A percentile compares a stretch with the other conserved stretches of the same genome.
Evolutionary conservation across 2,888 invertebrate species (phyloP).

Genomic region (Acanthococcus lagerstroemiae): DNA sequence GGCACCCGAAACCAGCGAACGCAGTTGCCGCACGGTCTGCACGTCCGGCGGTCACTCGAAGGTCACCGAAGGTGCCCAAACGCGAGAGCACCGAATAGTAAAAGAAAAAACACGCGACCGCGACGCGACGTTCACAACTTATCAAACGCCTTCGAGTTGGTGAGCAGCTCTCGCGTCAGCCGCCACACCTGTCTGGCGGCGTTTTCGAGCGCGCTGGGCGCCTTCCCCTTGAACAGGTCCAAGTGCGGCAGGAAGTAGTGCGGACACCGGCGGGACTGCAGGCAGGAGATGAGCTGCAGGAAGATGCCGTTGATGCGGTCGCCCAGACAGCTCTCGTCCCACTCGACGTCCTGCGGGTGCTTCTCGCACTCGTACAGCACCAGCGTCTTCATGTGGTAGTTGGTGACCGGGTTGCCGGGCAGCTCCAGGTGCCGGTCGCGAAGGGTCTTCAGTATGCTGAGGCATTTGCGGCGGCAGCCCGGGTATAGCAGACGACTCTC

Average conservation of each 20-base stretch:
- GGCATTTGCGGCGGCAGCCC: constrained; percentile 59
- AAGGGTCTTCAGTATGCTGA: constrained; percentile 67
- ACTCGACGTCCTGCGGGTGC: constrained; percentile 68
- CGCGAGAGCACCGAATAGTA: not conserved
- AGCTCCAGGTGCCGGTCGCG: constrained; percentile 68
- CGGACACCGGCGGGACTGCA: constrained; percentile 72
- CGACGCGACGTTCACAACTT: constrained; percentile 63
- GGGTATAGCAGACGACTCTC: constrained; percentile 67
- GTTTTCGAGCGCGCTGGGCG: constrained; percentile 63
- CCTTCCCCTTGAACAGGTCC: constrained; percentile 71
- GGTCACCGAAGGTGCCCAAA: not conserved
- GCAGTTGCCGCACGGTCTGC: not conserved
- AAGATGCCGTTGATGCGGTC: constrained; percentile 74
- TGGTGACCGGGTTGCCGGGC: constrained; percentile 63
- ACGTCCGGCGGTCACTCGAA: not conserved
- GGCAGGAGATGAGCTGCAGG: constrained; percentile 70
- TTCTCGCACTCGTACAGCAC: constrained; percentile 79
- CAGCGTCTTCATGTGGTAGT: constrained; percentile 67
- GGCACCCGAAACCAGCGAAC: not conserved
- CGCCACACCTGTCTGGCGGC: constrained; percentile 74
- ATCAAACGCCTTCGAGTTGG: constrained; percentile 67
- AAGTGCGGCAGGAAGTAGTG: constrained; percentile 76
- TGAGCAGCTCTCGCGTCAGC: constrained; percentile 64
- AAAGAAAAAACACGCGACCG: no score
- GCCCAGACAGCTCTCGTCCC: constrained; percentile 69